These are phyloP conservation scores for Tipula confusa DNA, from an alignment of 2,888 invertebrate genomes.

Conservation along the genomic window DNA sequence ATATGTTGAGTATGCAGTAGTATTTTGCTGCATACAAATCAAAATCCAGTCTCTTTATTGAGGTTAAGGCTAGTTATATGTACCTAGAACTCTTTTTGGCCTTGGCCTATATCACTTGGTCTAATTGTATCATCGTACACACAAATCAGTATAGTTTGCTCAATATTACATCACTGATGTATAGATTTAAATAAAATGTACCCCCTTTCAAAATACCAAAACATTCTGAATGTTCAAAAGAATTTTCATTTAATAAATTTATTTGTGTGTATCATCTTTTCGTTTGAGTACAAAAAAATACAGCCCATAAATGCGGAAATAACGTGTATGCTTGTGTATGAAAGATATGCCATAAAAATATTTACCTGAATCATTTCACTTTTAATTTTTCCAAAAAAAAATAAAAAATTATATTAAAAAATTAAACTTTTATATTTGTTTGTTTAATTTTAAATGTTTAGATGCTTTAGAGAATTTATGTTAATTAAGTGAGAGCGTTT, in stretches of 20 bases:
- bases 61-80: background rate
- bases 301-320: background rate
- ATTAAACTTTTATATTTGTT: no score
- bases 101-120: background rate
- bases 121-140: background rate
- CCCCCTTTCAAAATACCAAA: no score
- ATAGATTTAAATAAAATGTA: no score
- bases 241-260: background rate
- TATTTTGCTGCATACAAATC: background rate
- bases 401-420: no score
- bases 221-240: background rate
- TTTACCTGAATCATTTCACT: conserved; percentile 20
- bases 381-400: background rate
- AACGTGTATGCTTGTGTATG: background rate
- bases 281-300: background rate
- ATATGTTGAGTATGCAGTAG: background rate
- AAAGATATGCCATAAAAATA: background rate
- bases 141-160: background rate
- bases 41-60: background rate
- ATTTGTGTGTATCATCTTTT: background rate
- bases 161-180: no score
- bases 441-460: background rate
- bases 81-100: background rate
- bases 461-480: background rate
- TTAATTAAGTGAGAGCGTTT: background rate